A percentile compares a stretch with the other conserved stretches of the same genome.
Conservation (phyloP, 1,140 invertebrate species). For the Trichoplusia ni region DNA sequence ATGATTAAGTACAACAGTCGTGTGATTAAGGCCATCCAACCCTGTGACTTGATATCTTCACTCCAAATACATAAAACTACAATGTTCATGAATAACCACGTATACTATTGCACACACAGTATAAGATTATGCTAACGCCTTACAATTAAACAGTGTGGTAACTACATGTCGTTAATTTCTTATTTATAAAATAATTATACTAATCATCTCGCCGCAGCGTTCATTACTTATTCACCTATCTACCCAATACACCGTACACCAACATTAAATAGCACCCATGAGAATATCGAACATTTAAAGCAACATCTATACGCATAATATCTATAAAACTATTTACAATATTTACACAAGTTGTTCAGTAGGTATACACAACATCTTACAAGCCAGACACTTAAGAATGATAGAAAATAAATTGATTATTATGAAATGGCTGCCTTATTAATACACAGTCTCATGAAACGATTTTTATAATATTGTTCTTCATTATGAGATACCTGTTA, state of each 20-base stretch:
- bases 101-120: slow-evolving; percentile 76
- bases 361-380: slow-evolving; percentile 35
- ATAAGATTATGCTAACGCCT: slow-evolving; percentile 71
- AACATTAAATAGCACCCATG: slow-evolving; percentile 78
- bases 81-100: slow-evolving; percentile 43
- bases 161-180: slow-evolving; percentile 62
- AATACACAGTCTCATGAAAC: slow-evolving; percentile 72
- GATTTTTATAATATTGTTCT: slow-evolving; percentile 66
- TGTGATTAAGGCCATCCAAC: slow-evolving; percentile 52
- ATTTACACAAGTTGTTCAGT: slow-evolving; percentile 59
- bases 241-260: slow-evolving; percentile 70
- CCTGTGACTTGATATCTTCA: slow-evolving; percentile 50
- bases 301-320: slow-evolving; percentile 57
- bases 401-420: slow-evolving; percentile 48
- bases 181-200: slow-evolving; percentile 51
- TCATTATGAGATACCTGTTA: slow-evolving; percentile 69
- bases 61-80: slow-evolving; percentile 39
- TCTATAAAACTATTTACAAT: slow-evolving; percentile 58
- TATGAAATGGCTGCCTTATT: slow-evolving; percentile 69
- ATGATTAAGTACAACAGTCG: slow-evolving; percentile 49
- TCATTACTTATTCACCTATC: slow-evolving; percentile 50
- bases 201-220: slow-evolving; percentile 52
- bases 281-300: slow-evolving; percentile 76
- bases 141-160: slow-evolving; percentile 69
- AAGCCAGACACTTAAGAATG: slow-evolving; percentile 28